A percentile compares a stretch with the other conserved stretches of the same genome.
phyloP scores from a whole-genome alignment of 2,797 vertebrate species.

The Ceryle rudis region DNA sequence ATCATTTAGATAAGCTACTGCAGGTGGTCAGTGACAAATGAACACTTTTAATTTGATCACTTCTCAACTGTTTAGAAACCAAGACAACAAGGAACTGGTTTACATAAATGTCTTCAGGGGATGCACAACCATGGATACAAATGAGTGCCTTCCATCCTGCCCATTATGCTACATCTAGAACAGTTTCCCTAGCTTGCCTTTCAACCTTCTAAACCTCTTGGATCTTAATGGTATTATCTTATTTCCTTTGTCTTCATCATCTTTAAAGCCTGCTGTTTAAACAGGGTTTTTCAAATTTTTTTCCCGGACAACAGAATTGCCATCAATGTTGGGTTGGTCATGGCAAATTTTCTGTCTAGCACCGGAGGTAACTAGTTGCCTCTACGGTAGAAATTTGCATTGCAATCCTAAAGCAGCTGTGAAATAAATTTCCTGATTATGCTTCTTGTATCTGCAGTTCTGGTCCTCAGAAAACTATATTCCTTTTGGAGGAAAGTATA shows the following conservation, averaged over 20 bases:
- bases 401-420: background rate
- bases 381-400: background rate
- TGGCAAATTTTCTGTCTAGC: background rate
- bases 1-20: background rate
- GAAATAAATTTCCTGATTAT: background rate
- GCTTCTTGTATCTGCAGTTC: background rate
- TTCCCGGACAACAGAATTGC: background rate
- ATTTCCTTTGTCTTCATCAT: background rate
- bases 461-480: background rate
- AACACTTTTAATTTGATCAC: background rate
- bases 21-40: background rate
- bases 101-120: background rate
- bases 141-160: too few species aligned
- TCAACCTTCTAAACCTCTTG: background rate
- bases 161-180: background rate
- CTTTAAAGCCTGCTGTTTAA: background rate
- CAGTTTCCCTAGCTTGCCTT: background rate
- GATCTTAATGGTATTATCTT: background rate
- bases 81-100: background rate
- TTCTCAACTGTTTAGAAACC: background rate
- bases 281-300: background rate
- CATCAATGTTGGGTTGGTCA: background rate
- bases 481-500: background rate
- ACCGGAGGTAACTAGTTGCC: background rate
- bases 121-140: background rate